Conservation (phyloP, 2,888 invertebrate genomes). For the Cyclophora punctaria region DNA sequence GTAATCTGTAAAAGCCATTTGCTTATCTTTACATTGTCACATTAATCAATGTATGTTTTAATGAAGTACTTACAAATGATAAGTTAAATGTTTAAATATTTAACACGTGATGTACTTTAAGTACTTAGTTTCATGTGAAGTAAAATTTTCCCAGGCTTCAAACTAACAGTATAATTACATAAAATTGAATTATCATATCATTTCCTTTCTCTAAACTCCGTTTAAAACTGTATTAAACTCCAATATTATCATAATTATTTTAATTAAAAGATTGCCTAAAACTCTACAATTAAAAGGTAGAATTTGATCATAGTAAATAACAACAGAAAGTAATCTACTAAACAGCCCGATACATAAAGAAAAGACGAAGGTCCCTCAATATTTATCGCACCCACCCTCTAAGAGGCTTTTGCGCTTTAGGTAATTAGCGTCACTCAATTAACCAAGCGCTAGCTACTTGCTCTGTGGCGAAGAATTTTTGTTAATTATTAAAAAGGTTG, state of each 20-base stretch:
- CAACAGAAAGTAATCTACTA: slow-evolving; percentile 19
- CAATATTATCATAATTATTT: neutral
- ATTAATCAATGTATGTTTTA: slow-evolving; percentile 20
- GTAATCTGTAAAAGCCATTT: slow-evolving; percentile 32
- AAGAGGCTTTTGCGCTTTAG: slow-evolving; percentile 66
- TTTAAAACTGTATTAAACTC: neutral
- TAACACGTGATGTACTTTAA: too few relatives aligned
- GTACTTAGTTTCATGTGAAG: too few relatives aligned
- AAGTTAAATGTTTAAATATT: slow-evolving; percentile 4
- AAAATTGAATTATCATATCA: neutral
- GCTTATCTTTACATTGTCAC: slow-evolving; percentile 27
- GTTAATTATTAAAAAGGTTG: slow-evolving; percentile 73
- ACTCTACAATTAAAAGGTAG: slow-evolving; percentile 2
- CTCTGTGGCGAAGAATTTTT: slow-evolving; percentile 53
- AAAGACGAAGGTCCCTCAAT: slow-evolving; percentile 50
- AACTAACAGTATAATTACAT: neutral
- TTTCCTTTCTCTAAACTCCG: too few relatives aligned
- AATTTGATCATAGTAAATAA: slow-evolving; percentile 18
- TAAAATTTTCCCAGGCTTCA: neutral
- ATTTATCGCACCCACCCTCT: slow-evolving; percentile 48
- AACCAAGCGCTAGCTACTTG: slow-evolving; percentile 49
- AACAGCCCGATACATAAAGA: slow-evolving; percentile 39
- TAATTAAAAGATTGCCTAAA: neutral
- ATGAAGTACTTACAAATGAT: slow-evolving; percentile 17
- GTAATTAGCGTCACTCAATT: slow-evolving; percentile 74